A percentile compares a stretch with the other conserved stretches of the same genome.
Evolutionary conservation across 2,888 invertebrate genomes (phyloP).

Genomic region (Diarsia brunnea): DNA sequence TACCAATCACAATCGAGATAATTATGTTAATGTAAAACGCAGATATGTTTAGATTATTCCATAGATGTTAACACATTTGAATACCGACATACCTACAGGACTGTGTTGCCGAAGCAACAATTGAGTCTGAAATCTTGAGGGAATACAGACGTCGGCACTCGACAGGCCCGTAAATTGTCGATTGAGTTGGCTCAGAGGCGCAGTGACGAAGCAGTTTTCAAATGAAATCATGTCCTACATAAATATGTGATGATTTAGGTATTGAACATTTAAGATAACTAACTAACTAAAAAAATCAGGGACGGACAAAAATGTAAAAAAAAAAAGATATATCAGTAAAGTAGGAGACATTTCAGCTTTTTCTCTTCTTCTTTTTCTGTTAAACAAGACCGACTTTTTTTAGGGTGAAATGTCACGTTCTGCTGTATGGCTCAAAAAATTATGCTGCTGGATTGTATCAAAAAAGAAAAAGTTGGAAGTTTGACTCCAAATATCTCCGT

Average conservation of each 20-base stretch:
- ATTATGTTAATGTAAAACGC: background rate
- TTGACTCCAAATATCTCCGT: no score
- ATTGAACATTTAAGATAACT: background rate
- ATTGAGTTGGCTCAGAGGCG: conserved; percentile 42
- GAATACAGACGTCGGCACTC: conserved; percentile 31
- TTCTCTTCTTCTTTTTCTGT: no score
- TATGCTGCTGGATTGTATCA: no score
- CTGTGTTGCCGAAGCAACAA: conserved; percentile 43
- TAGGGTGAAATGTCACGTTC: no score
- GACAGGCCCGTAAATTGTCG: conserved; percentile 33
- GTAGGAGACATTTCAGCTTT: no score
- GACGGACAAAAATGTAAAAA: no score
- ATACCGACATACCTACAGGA: conserved; percentile 10
- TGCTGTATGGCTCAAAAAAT: no score
- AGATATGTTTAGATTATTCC: background rate
- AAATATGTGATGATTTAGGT: background rate
- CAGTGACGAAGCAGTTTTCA: conserved; percentile 23
- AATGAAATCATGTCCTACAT: conserved; percentile 43
- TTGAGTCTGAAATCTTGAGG: conserved; percentile 26
- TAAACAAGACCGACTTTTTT: no score
- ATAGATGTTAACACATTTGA: conserved; percentile 12
- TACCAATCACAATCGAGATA: background rate
- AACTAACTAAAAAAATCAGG: no score
- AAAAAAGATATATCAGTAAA: no score
- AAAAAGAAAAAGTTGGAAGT: no score